phyloP scores from a whole-genome alignment of 2,888 invertebrate species.

The Stegophylla sp. region DNA sequence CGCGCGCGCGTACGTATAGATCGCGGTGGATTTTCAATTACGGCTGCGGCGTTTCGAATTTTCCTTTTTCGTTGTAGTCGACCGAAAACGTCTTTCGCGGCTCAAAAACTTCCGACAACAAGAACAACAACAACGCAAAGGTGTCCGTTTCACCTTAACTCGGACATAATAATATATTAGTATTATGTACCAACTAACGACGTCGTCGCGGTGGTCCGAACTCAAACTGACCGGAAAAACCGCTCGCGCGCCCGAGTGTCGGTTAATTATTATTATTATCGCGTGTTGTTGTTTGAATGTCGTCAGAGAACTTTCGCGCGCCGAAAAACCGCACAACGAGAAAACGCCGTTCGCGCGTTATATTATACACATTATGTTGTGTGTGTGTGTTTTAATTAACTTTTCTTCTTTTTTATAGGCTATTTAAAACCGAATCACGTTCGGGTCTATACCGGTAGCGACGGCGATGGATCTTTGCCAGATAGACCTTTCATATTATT shows the following conservation, averaged over 20 bases:
- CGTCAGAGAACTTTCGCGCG: too few relatives aligned
- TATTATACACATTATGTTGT: too few relatives aligned
- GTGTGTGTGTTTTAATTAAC: too few relatives aligned
- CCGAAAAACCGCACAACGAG: too few relatives aligned
- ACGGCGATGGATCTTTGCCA: constrained; percentile 48
- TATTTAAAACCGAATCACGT: constrained; percentile 46
- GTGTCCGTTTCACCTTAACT: constrained; percentile 13
- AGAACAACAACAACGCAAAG: constrained; percentile 3
- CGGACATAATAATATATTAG: too few relatives aligned
- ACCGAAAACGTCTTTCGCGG: not conserved
- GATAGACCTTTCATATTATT: constrained; percentile 44
- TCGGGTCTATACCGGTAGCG: constrained; percentile 23
- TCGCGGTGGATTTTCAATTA: not conserved
- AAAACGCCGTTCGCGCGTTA: constrained; percentile 5
- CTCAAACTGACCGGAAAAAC: constrained; percentile 10
- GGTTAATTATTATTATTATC: constrained; percentile 20
- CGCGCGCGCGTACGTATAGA: too few relatives aligned
- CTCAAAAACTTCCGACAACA: not conserved
- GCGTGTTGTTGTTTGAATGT: too few relatives aligned
- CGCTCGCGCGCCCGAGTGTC: too few relatives aligned
- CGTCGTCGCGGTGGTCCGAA: too few relatives aligned
- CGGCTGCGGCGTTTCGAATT: too few relatives aligned
- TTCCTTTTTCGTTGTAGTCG: constrained; percentile 6
- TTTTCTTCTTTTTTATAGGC: constrained; percentile 7
- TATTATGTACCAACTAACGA: too few relatives aligned